Conservation (phyloP, 2,113 vertebrate genomes). For the Gambusia holbrooki region DNA sequence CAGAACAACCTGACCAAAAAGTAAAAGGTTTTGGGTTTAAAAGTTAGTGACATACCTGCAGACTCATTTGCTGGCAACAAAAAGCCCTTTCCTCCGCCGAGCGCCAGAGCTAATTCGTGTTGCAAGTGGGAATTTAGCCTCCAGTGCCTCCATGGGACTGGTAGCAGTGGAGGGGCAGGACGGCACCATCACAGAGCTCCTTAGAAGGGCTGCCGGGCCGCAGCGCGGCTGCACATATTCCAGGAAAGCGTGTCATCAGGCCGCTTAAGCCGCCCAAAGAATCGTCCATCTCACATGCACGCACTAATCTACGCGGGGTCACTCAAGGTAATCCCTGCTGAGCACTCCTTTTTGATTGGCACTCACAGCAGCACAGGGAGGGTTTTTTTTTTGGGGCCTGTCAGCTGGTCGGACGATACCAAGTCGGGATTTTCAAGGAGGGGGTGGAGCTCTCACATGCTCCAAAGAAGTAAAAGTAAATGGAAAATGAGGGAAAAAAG, state of each 20-base stretch:
- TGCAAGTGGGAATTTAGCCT: conserved; percentile 69
- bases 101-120: conserved; percentile 69
- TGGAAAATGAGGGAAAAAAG: conserved; percentile 29
- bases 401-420: conserved; percentile 77
- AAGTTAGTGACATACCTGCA: conserved; percentile 82
- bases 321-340: conserved; percentile 84
- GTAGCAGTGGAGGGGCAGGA: conserved; percentile 70
- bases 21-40: conserved; percentile 11
- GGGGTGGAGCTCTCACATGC: conserved; percentile 49
- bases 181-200: conserved; percentile 74
- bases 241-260: conserved; percentile 87
- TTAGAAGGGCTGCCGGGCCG: conserved; percentile 80
- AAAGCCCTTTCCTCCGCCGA: conserved; percentile 60
- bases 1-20: conserved; percentile 2
- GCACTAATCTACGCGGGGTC: conserved; percentile 85
- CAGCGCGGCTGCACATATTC: conserved; percentile 83
- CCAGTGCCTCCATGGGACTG: conserved; percentile 68
- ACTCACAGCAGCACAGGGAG: conserved; percentile 76
- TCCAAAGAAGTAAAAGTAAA: conserved; percentile 22
- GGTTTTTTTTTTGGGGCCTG: conserved; percentile 79
- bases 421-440: conserved; percentile 65
- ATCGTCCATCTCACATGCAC: conserved; percentile 84
- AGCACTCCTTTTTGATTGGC: conserved; percentile 82
- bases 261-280: conserved; percentile 85
- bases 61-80: conserved; percentile 81